These are phyloP conservation scores for Pedicia rivosa DNA, from an alignment of 2,888 invertebrate genomes.

Conservation along the genomic window DNA sequence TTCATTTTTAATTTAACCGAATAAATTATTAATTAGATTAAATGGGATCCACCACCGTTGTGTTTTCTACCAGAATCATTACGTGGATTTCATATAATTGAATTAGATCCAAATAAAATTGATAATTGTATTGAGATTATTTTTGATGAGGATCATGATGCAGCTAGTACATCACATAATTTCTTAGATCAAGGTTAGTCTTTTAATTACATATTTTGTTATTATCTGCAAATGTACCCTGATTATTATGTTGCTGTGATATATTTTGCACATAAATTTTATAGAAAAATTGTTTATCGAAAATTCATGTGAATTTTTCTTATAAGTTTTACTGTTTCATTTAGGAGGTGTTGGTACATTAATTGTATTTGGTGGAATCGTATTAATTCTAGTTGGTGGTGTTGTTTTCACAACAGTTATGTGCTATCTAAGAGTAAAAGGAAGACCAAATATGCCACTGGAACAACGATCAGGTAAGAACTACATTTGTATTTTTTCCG, in stretches of 20 bases:
- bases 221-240: too few relatives aligned
- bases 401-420: conserved; percentile 25
- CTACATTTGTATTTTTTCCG: too few relatives aligned
- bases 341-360: not conserved
- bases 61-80: conserved; percentile 30
- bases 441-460: too few relatives aligned
- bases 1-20: not conserved
- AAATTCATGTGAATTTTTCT: not conserved
- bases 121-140: conserved; percentile 29
- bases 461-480: too few relatives aligned
- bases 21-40: conserved; percentile 19
- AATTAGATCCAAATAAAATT: conserved; percentile 26
- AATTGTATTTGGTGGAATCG: conserved; percentile 20
- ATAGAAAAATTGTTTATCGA: too few relatives aligned
- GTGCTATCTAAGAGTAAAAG: not conserved
- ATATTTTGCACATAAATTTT: too few relatives aligned
- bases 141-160: conserved; percentile 34
- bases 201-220: conserved; percentile 1
- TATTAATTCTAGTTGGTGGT: conserved; percentile 36
- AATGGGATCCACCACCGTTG: conserved; percentile 31
- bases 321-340: not conserved
- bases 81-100: conserved; percentile 29
- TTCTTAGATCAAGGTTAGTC: conserved; percentile 35
- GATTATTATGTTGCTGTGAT: too few relatives aligned
- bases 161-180: conserved; percentile 33